These are phyloP conservation scores for Plagiodera versicolora DNA, from an alignment of 2,888 invertebrate species.

Conservation along the genomic window DNA sequence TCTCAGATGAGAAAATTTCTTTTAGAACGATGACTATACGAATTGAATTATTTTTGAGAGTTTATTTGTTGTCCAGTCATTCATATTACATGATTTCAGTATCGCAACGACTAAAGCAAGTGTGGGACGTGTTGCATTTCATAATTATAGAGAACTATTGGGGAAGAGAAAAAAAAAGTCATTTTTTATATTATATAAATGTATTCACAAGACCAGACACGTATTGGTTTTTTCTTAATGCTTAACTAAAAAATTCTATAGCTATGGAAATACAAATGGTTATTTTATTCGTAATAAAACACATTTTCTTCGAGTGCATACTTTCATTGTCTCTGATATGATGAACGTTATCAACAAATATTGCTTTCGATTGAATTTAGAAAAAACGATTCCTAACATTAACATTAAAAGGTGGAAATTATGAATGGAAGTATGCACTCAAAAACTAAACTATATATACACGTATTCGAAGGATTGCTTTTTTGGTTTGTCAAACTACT, in stretches of 20 bases:
- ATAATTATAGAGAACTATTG: background rate
- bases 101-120: too few species aligned
- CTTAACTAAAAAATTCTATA: conserved; percentile 53
- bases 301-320: conserved; percentile 43
- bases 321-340: conserved; percentile 44
- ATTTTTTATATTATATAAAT: conserved; percentile 45
- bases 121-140: too few species aligned
- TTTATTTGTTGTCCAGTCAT: too few species aligned
- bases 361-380: conserved; percentile 36
- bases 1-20: too few species aligned
- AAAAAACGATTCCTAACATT: conserved; percentile 37
- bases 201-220: conserved; percentile 57
- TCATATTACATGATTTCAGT: too few species aligned
- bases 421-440: conserved; percentile 42
- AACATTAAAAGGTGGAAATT: conserved; percentile 34
- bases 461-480: conserved; percentile 46
- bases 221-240: conserved; percentile 51
- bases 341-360: conserved; percentile 40
- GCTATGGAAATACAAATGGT: conserved; percentile 50
- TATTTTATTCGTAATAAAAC: conserved; percentile 40
- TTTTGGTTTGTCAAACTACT: conserved; percentile 38
- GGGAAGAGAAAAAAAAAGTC: conserved; percentile 16
- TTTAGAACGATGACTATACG: too few species aligned
- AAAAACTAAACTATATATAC: conserved; percentile 40
- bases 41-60: too few species aligned